A percentile compares a stretch with the other conserved stretches of the same genome.
phyloP scores from a whole-genome alignment of 1,140 invertebrate species.

The Hycleus cichorii region DNA sequence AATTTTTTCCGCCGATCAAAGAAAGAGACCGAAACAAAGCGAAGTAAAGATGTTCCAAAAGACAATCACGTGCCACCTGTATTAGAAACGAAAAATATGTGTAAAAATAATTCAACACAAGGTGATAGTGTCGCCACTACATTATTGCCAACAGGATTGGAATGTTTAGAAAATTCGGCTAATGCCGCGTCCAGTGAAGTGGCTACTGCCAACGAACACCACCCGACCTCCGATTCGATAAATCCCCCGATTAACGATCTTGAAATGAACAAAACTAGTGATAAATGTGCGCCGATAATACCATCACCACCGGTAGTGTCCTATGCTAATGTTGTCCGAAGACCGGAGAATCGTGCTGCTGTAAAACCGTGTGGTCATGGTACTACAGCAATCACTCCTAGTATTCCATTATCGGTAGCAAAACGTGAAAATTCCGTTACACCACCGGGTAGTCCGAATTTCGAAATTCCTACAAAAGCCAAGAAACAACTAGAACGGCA shows the following conservation, averaged over 20 bases:
- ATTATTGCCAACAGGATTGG: conserved; percentile 7
- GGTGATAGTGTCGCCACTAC: conserved; percentile 4
- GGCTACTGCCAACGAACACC: conserved; percentile 22
- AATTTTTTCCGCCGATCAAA: conserved; percentile 34
- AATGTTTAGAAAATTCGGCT: conserved; percentile 11
- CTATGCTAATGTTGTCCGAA: conserved; percentile 13
- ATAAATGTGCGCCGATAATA: conserved; percentile 1
- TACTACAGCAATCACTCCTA: conserved; percentile 34
- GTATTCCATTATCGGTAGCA: conserved; percentile 19
- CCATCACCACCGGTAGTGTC: neutral
- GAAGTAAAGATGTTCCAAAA: conserved; percentile 6
- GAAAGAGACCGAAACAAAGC: conserved; percentile 25
- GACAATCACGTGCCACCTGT: conserved; percentile 4
- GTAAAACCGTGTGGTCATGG: conserved; percentile 39
- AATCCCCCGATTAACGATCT: neutral
- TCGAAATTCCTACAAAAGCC: conserved; percentile 24
- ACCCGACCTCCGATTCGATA: no score
- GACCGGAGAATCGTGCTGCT: conserved; percentile 8
- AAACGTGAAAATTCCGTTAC: conserved; percentile 20
- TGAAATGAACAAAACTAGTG: conserved; percentile 1
- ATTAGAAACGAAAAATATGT: conserved; percentile 5
- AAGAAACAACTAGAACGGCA: neutral
- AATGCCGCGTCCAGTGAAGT: conserved; percentile 26
- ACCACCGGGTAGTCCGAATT: conserved; percentile 30
- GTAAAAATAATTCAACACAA: conserved; percentile 9